phyloP scores from a whole-genome alignment of 92 coral and sea anemone genomes.

The Chrysogorgia sp. region DNA sequence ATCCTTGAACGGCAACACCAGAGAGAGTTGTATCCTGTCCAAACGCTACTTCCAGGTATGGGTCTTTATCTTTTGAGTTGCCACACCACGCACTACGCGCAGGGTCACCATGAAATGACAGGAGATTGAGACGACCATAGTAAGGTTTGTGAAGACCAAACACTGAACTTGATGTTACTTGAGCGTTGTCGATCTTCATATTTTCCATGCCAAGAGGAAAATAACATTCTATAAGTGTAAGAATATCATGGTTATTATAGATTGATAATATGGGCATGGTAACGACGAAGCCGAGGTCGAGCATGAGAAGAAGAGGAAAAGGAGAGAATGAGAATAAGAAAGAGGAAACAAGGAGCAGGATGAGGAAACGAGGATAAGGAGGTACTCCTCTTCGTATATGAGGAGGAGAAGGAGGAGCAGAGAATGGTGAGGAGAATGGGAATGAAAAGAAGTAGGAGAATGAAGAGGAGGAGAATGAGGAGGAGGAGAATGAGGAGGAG shows the following conservation, averaged over 20 bases:
- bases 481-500: no score
- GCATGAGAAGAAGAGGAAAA: no score
- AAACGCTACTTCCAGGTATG: slow-evolving; percentile 83
- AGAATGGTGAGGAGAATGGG: no score
- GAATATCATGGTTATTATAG: not conserved
- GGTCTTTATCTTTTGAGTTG: slow-evolving; percentile 88
- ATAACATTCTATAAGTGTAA: slow-evolving; percentile 74
- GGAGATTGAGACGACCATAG: slow-evolving; percentile 88
- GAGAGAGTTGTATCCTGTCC: slow-evolving; percentile 86
- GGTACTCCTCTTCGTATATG: no score
- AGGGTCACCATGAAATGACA: slow-evolving; percentile 92
- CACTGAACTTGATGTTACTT: slow-evolving; percentile 87
- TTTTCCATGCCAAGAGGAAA: slow-evolving; percentile 96
- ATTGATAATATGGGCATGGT: not conserved
- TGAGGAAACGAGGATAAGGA: no score
- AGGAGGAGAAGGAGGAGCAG: no score
- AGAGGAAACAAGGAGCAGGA: no score
- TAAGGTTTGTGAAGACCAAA: slow-evolving; percentile 82
- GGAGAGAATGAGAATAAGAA: no score
- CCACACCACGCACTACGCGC: slow-evolving; percentile 97
- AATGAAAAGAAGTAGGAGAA: no score
- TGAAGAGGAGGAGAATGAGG: no score
- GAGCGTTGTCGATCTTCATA: slow-evolving; percentile 82
- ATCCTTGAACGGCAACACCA: slow-evolving; percentile 94
- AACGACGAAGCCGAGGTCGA: not conserved